Percentiles rank a stretch among this genome's conserved stretches.
Evolutionary conservation across 2,113 vertebrate genomes (phyloP).

Genomic region (Tichodroma muraria): DNA sequence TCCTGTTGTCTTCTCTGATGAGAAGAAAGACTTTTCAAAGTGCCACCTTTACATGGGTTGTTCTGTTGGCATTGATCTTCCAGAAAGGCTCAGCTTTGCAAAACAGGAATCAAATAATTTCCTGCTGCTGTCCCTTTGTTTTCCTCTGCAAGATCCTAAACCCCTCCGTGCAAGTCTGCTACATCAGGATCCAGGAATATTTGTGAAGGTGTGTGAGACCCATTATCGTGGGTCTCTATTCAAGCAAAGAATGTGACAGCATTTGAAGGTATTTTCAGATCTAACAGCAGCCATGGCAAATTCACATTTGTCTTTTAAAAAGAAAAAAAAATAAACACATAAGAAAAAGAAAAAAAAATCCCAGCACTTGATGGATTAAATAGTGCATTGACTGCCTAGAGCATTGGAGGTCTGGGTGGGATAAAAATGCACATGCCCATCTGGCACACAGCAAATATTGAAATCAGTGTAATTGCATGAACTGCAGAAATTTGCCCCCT

Average conservation of each 20-base stretch:
- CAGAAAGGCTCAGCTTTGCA: not conserved
- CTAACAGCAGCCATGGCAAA: not conserved
- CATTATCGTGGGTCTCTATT: not conserved
- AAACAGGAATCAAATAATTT: not conserved
- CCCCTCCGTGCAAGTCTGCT: fast-evolving
- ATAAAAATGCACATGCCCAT: not conserved
- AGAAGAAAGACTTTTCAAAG: not conserved
- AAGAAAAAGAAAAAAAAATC: not conserved
- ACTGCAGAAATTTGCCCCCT: not conserved
- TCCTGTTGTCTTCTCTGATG: not conserved
- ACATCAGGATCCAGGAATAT: not conserved
- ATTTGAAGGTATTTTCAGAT: not conserved
- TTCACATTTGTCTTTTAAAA: not conserved
- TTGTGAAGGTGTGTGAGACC: not conserved
- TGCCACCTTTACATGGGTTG: not conserved
- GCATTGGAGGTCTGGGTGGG: not conserved
- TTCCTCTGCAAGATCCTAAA: not conserved
- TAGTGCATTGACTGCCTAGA: not conserved
- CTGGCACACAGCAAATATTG: not conserved
- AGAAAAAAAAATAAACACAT: not conserved
- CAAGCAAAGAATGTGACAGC: not conserved
- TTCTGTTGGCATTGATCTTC: not conserved
- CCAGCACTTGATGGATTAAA: not conserved
- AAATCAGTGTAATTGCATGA: not conserved
- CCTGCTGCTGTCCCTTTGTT: not conserved